Conservation (phyloP, 2,113 vertebrate genomes). For the Salvelinus namaycush region DNA sequence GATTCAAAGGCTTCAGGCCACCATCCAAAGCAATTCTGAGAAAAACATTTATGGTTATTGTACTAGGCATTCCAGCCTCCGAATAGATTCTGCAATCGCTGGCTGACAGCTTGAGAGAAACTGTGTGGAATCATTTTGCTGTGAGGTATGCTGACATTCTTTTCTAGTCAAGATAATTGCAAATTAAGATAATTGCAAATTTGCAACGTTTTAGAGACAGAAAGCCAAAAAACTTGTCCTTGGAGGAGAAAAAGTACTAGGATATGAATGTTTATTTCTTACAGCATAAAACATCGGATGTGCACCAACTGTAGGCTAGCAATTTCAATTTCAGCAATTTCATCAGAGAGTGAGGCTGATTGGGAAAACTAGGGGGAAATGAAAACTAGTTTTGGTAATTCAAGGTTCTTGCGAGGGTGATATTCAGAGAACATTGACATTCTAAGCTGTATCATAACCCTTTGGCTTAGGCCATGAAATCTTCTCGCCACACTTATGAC, state of each 20-base stretch:
- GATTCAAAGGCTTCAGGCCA: slow-evolving; percentile 20
- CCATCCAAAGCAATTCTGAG: slow-evolving; percentile 23
- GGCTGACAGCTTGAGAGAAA: slow-evolving; percentile 1
- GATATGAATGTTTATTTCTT: neutral
- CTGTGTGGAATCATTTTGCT: slow-evolving; percentile 6
- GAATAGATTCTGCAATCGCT: slow-evolving; percentile 21
- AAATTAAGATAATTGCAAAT: slow-evolving; percentile 2
- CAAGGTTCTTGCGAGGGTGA: neutral
- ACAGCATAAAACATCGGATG: neutral
- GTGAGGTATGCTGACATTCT: slow-evolving; percentile 15
- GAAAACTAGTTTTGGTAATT: neutral
- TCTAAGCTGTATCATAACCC: neutral
- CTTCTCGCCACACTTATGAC: neutral
- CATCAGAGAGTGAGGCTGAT: neutral
- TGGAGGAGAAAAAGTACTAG: neutral
- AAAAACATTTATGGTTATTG: slow-evolving; percentile 27
- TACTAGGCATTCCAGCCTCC: slow-evolving; percentile 21
- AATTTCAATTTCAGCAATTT: neutral
- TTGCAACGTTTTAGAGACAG: neutral
- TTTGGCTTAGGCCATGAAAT: too few relatives aligned
- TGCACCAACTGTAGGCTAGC: neutral
- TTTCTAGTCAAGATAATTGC: slow-evolving; percentile 7
- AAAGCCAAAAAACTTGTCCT: neutral
- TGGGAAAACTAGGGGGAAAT: neutral
- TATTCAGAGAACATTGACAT: too few relatives aligned